These are phyloP conservation scores for Drosophila kanekoi DNA, from an alignment of 2,888 invertebrate species.

Conservation along the genomic window DNA sequence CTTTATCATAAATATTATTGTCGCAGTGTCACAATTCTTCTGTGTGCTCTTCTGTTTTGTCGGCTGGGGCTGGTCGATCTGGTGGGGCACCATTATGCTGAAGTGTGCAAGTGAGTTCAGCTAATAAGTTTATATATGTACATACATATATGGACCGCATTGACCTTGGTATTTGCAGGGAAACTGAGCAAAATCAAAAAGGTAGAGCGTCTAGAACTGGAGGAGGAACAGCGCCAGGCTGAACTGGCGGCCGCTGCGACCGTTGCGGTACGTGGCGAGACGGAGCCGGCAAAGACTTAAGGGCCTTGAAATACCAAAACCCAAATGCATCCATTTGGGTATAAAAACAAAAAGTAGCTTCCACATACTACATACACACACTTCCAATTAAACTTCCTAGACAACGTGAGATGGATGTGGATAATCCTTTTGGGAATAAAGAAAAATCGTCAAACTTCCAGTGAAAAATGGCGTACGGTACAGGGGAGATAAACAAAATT, in stretches of 20 bases:
- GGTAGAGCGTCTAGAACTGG: slow-evolving; percentile 85
- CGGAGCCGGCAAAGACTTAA: slow-evolving; percentile 66
- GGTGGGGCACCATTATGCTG: slow-evolving; percentile 98
- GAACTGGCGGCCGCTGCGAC: slow-evolving; percentile 86
- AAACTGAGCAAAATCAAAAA: slow-evolving; percentile 89
- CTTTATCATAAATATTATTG: slow-evolving; percentile 93
- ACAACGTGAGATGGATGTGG: slow-evolving; percentile 30
- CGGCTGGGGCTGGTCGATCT: slow-evolving; percentile 99
- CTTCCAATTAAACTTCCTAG: slow-evolving; percentile 70
- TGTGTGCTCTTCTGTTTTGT: slow-evolving; percentile 97
- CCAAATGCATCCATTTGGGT: slow-evolving; percentile 38
- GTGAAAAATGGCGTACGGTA: slow-evolving; percentile 27
- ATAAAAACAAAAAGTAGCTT: slow-evolving; percentile 51
- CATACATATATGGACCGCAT: background rate
- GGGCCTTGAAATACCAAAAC: slow-evolving; percentile 25
- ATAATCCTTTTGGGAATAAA: slow-evolving; percentile 12
- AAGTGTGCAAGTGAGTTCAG: slow-evolving; percentile 92
- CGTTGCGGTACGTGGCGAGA: slow-evolving; percentile 76
- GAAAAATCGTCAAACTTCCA: slow-evolving; percentile 71
- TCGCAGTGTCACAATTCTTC: slow-evolving; percentile 95
- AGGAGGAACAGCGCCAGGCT: slow-evolving; percentile 85
- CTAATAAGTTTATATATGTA: too few relatives aligned
- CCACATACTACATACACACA: slow-evolving; percentile 46
- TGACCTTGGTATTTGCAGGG: slow-evolving; percentile 84
- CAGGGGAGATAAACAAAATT: slow-evolving; percentile 24